These are phyloP conservation scores for Todiramphus chloris DNA, from an alignment of 2,113 vertebrate genomes.

Conservation along the genomic window DNA sequence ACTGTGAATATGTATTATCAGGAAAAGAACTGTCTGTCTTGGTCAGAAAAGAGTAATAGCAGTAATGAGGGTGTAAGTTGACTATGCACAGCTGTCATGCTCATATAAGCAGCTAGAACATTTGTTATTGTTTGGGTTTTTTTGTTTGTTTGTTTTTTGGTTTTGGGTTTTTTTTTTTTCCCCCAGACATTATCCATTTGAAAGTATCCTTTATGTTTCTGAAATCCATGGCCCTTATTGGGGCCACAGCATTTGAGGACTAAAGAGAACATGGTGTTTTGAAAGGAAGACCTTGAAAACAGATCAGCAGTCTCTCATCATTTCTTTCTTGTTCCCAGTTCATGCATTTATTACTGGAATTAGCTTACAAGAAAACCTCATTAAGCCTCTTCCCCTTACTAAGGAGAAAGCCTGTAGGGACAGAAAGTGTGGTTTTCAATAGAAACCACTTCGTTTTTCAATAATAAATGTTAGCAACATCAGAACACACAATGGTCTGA, in stretches of 20 bases:
- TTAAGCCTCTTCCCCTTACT: constrained; percentile 29
- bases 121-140: neutral
- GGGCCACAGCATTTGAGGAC: neutral
- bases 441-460: constrained; percentile 59
- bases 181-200: neutral
- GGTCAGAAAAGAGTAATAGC: neutral
- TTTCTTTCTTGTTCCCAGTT: constrained; percentile 30
- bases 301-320: neutral
- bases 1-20: neutral
- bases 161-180: too few species aligned
- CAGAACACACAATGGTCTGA: constrained; percentile 24
- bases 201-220: neutral
- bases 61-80: neutral
- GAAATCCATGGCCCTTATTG: neutral
- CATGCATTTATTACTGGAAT: constrained; percentile 61
- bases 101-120: neutral
- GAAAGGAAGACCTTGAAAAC: constrained; percentile 14
- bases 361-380: constrained; percentile 54
- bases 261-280: constrained; percentile 45
- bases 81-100: neutral
- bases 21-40: neutral
- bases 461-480: constrained; percentile 38
- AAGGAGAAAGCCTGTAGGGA: constrained; percentile 43
- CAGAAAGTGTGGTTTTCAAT: constrained; percentile 24
- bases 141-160: neutral